Base-by-base conservation (phyloP, 2,888 invertebrate species). In the Belgica antarctica region DNA sequence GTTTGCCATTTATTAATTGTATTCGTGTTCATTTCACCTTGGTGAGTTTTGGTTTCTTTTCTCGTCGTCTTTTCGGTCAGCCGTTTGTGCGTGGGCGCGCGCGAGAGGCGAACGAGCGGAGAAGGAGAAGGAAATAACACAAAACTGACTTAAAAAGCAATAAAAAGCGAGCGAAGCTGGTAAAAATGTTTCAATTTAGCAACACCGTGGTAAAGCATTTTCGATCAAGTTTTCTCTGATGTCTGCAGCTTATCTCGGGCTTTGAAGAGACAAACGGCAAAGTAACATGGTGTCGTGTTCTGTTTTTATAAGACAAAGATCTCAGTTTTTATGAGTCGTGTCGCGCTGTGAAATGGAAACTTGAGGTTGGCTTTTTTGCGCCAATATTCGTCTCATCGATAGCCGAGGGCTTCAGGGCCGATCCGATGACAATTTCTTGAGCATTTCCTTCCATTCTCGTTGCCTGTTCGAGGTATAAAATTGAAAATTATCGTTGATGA, bases 141-240 rank as follows among this genome's bases (percentile, higher is more conserved):
- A 24, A 59, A n/a, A 59, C 27, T 19, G 59, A 59, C 27, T 24
- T 27, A 59, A 59, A 59, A 59, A 59, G 59, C 59, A 59, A 59
- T 59, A 62, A 62, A 62, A 31, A 1, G 61, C 34, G 34, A 47
- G 41, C 46, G 27, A 65, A 47, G 47, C 46, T 47, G 27, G 17
- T 28, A 47, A 34, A 68, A 68, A 68, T 57, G 68, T 57, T 57
- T 68, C 57, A 68, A 68, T 68, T 57, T 47, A 65, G 65, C 65
- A 28, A 36, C 59, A 5, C 5, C 59, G 59, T 19, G 12, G 27
- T 27, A 25, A 4, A 15, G 27, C 19, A 59, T 59, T 59, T 25
- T 59, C 27, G n/a, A 59, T 59, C 27, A 24, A 5, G 59, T 4
- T 22, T 17, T 8, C 5, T 17, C n/a, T 52, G 52, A 7, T 52